phyloP scores from a whole-genome alignment of 2,113 vertebrate genomes.

The Alosa alosa region DNA sequence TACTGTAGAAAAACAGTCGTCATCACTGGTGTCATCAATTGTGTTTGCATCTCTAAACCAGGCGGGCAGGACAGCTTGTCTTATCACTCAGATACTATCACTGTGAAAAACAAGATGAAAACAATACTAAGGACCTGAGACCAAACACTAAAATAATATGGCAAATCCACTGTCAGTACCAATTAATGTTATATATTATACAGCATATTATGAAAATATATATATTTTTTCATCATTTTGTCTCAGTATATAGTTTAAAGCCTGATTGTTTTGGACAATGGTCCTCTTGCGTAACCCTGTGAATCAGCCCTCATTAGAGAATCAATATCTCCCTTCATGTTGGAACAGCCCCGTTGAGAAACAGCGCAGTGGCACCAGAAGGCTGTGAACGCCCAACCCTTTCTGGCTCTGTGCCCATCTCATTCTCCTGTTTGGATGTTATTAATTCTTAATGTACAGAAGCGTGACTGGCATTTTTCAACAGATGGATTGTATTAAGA shows the following conservation, averaged over 20 bases:
- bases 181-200: neutral
- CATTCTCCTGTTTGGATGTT: neutral
- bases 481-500: conserved; percentile 34
- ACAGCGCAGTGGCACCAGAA: neutral
- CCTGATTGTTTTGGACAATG: conserved; percentile 1
- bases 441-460: conserved; percentile 36
- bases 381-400: neutral
- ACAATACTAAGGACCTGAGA: neutral
- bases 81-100: neutral
- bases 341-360: conserved; percentile 1
- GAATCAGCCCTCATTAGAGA: neutral
- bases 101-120: neutral
- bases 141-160: neutral
- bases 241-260: neutral
- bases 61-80: neutral
- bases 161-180: neutral
- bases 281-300: neutral
- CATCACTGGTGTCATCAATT: too few relatives aligned
- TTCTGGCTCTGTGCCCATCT: neutral
- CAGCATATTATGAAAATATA: neutral
- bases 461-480: conserved; percentile 34
- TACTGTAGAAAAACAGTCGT: too few relatives aligned
- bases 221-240: neutral
- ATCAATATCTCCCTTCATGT: conserved; percentile 5
- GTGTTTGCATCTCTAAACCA: neutral